Evolutionary conservation across 2,888 invertebrate genomes (phyloP).

Genomic region (Eustalomyia histrio): DNA sequence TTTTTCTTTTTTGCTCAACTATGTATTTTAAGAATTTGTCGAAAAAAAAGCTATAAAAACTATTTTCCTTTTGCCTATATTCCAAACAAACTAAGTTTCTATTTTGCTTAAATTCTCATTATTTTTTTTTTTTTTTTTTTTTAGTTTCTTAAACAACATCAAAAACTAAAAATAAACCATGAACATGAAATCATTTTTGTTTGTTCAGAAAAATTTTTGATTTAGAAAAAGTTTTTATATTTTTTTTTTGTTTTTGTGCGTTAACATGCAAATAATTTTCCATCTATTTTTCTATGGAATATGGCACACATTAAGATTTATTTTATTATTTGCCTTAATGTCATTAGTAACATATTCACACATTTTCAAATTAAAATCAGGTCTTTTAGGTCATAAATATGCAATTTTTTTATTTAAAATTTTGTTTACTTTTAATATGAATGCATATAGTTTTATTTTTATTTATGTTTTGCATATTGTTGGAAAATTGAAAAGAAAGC

Average conservation of each 20-base stretch:
- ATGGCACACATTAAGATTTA: not conserved
- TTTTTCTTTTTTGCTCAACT: constrained; percentile 15
- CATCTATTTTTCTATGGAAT: not conserved
- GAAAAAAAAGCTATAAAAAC: constrained; percentile 16
- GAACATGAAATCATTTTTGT: constrained; percentile 61
- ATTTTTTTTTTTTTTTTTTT: constrained; percentile 1
- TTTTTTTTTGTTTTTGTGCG: too few species aligned
- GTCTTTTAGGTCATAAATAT: constrained; percentile 54
- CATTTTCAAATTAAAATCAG: not conserved
- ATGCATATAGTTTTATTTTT: not conserved
- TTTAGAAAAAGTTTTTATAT: not conserved
- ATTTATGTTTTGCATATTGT: not conserved
- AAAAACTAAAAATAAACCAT: constrained; percentile 58
- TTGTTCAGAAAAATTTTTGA: constrained; percentile 19
- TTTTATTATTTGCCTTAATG: not conserved
- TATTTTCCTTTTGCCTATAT: constrained; percentile 8
- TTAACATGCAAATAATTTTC: not conserved
- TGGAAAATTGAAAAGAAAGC: not conserved
- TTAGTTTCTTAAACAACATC: too few species aligned
- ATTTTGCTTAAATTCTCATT: constrained; percentile 18
- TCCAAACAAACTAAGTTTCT: constrained; percentile 38
- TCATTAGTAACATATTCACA: not conserved
- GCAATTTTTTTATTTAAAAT: constrained; percentile 21
- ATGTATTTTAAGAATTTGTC: constrained; percentile 12
- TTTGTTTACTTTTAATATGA: not conserved